Conservation (phyloP, 2,888 invertebrate genomes). For the Artemia sinica region DNA sequence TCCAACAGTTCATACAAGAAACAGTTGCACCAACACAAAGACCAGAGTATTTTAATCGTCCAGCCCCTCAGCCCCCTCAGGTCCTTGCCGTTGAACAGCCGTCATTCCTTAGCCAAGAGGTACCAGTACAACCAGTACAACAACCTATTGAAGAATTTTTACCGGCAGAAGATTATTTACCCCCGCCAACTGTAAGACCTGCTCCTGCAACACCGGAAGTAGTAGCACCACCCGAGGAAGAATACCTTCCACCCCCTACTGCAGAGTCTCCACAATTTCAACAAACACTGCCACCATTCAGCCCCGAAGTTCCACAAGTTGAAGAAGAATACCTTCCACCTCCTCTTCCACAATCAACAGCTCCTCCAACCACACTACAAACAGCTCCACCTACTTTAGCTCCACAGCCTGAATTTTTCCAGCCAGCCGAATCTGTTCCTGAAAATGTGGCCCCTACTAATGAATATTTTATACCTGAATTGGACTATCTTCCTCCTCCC, state of each 20-base stretch:
- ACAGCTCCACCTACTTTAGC: background rate
- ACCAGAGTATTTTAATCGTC: too few species aligned
- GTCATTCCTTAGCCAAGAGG: too few species aligned
- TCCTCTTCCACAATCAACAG: background rate
- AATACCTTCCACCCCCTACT: background rate
- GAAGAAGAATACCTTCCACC: conserved; percentile 8
- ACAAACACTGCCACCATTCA: background rate
- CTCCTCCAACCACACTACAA: background rate
- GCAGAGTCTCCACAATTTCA: background rate
- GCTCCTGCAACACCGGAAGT: background rate
- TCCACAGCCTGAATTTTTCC: background rate
- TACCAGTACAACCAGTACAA: too few species aligned
- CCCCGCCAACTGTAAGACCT: too few species aligned
- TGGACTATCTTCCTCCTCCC: conserved; percentile 1
- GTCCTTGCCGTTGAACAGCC: too few species aligned
- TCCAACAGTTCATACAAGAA: too few species aligned
- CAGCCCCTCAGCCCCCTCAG: too few species aligned
- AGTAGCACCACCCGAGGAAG: background rate
- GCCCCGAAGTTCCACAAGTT: background rate
- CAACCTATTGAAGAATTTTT: too few species aligned
- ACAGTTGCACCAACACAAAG: too few species aligned
- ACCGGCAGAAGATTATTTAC: too few species aligned
- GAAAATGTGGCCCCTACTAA: background rate
- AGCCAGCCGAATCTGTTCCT: background rate
- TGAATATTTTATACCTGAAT: background rate